Base-by-base conservation (phyloP, 2,888 invertebrate species). In the Diarsia brunnea region DNA sequence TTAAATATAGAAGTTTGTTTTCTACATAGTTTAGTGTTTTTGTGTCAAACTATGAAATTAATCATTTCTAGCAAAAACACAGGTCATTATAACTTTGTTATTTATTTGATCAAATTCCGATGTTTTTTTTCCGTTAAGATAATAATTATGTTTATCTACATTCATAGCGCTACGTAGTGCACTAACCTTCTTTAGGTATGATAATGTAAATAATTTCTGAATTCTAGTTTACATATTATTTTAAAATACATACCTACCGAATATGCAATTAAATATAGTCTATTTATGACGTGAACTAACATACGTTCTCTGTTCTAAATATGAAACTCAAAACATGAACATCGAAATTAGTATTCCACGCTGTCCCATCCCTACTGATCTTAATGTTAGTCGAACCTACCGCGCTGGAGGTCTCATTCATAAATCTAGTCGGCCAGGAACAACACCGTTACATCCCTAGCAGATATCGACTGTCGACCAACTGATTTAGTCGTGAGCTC, bases 381-480 rank as follows among this genome's bases (percentile, higher is more conserved):
- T 84, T 77, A 90, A 89, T 89, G 90, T 87, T 85, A 84, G 82
- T 87, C 85, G 89, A 90, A 93, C 94, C 92, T 92, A 93, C 94
- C 92, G 93, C 93, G 89, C 88, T 89, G 90, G 82, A 88, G 89
- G 89, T 87, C 91, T 92, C 93, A 94, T 95, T 95, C 95, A 95
- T 95, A 95, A 95, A 94, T 93, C 91, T 91, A 87, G 84, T 89
- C 86, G 87, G 88, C 89, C 82, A 77, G 78, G 87, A 89, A 91
- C 92, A 92, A 90, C 92, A 94, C 94, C 93, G 93, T 94, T 94
- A 95, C 93, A 92, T 91, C 93, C 90, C 91, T 89, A 89, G 90
- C 89, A 90, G 90, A 92, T 93, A 93, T 91, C 92, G 92, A 92
- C 89, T 91, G 91, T 92, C 90, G 90, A 89, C 92, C 89, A 89